Evolutionary conservation across 2,797 vertebrate species (phyloP).

Genomic region (Todus mexicanus): DNA sequence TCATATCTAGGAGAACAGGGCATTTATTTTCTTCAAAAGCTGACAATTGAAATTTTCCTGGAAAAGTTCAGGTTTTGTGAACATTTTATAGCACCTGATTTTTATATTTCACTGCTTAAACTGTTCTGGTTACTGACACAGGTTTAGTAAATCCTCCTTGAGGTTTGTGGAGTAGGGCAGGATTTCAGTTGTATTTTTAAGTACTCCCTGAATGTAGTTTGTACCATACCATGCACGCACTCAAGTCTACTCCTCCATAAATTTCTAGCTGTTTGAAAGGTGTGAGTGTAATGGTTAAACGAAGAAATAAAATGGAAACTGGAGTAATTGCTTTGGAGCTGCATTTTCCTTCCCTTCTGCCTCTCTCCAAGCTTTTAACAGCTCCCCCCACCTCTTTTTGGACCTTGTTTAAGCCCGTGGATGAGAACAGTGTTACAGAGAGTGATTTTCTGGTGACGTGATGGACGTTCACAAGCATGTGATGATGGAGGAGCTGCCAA

Average conservation of each 20-base stretch:
- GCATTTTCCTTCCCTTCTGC: background rate
- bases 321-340: background rate
- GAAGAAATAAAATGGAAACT: background rate
- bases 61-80: background rate
- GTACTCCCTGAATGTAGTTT: background rate
- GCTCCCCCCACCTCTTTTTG: background rate
- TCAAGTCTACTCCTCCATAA: background rate
- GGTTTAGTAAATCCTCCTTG: background rate
- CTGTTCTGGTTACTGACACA: background rate
- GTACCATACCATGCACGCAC: fast-evolving
- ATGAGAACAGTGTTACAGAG: background rate
- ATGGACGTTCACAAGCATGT: background rate
- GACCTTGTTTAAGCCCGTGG: background rate
- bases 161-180: background rate
- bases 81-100: background rate
- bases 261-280: background rate
- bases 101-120: background rate
- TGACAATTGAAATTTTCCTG: background rate
- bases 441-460: background rate
- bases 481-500: background rate
- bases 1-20: background rate
- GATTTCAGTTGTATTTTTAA: background rate
- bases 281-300: background rate
- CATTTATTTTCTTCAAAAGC: background rate
- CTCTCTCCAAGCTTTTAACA: background rate